Evolutionary conservation across 1,140 invertebrate species (phyloP), one percentile per base, ranked within the genome.

Genomic region (Sminthurinus signatus): DNA sequence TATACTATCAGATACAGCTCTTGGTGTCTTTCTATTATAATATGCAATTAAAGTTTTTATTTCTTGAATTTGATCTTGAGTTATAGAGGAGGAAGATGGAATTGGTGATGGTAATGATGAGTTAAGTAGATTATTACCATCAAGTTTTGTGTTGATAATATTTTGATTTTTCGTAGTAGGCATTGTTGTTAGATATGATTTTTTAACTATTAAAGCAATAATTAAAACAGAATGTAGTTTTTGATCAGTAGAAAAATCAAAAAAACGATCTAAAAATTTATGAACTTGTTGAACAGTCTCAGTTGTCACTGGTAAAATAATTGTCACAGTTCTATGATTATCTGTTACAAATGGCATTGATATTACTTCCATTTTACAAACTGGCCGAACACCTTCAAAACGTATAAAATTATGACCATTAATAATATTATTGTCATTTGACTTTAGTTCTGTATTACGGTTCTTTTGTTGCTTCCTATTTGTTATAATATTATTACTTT

Each of bases 331-430:
- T 68, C 87, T 78, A 2, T 85, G 84, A 74, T 86, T 91, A 81
- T 96, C 93, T 0, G 89, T 96, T 2, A 95, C 91, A 76, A 93
- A 95, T 1, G 92, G 90, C 74, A 91, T 87, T 2, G 88, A 84
- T 10, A 94, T 80, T 43, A 94, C 83, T 77, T 95, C 89, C 2
- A 91, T 85, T 73, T 87, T 84, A 25, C 88, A 88, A 48, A 96
- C 75, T 1, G 89, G 86, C 70, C 93, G 87, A 52, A 85, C 83
- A 31, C 86, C 81, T 79, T 89, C 82, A 56, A 86, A 8, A 36
- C 32, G 32, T 8, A 36, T 36, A n/a, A n/a, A n/a, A n/a, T n/a
- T n/a, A n/a, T n/a, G n/a, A n/a, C n/a, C n/a, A n/a, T n/a, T n/a
- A n/a, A n/a, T n/a, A n/a, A n/a, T n/a, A n/a, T n/a, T n/a, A n/a